Evolutionary conservation across 2,113 vertebrate species (phyloP).

Genomic region (Amblyopsis rosae): DNA sequence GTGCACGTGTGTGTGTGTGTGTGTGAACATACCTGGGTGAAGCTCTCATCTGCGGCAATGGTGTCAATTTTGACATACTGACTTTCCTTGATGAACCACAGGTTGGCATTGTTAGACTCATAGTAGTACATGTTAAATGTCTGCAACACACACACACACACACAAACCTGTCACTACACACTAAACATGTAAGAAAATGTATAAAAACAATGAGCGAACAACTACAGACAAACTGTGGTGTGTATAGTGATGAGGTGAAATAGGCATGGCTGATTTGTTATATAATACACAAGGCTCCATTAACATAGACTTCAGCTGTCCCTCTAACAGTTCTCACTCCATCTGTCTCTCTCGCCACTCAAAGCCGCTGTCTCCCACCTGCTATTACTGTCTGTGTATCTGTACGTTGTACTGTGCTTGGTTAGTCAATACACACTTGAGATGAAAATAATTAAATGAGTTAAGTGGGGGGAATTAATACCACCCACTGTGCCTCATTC

Average conservation of each 20-base stretch:
- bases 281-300: constrained; percentile 31
- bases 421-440: no score
- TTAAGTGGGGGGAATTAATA: constrained; percentile 19
- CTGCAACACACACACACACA: constrained; percentile 51
- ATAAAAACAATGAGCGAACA: constrained; percentile 8
- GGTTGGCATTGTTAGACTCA: constrained; percentile 80
- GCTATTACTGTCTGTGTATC: neutral
- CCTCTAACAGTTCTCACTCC: constrained; percentile 23
- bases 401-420: neutral
- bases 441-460: constrained; percentile 28
- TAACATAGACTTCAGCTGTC: constrained; percentile 16
- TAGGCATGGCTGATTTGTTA: constrained; percentile 5
- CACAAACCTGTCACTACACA: neutral
- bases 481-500: constrained; percentile 18
- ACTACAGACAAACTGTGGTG: neutral
- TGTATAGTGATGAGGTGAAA: neutral
- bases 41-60: constrained; percentile 84
- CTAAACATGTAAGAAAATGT: neutral
- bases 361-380: constrained; percentile 16
- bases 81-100: constrained; percentile 83
- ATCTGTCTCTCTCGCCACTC: constrained; percentile 41
- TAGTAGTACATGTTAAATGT: constrained; percentile 87
- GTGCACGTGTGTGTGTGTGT: neutral
- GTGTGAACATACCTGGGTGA: constrained; percentile 73
- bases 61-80: constrained; percentile 85